Evolutionary conservation across 2,113 vertebrate species (phyloP).

Genomic region (Talpa occidentalis): DNA sequence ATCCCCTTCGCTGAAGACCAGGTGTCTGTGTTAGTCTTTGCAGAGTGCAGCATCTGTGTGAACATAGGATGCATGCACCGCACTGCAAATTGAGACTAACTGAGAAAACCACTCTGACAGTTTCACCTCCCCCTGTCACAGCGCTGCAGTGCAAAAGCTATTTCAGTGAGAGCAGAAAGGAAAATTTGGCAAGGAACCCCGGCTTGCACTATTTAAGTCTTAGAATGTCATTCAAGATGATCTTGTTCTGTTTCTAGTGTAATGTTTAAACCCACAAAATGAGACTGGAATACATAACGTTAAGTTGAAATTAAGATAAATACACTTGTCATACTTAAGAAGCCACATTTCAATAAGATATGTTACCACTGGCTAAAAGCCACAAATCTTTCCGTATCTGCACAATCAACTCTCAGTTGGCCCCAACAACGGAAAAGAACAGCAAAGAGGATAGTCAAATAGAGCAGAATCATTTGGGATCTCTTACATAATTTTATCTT

Average conservation of each 20-base stretch:
- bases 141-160: slow-evolving; percentile 56
- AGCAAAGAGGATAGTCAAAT: slow-evolving; percentile 65
- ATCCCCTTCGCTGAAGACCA: neutral
- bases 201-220: slow-evolving; percentile 73
- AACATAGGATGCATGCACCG: neutral
- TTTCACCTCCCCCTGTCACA: slow-evolving; percentile 51
- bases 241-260: slow-evolving; percentile 72
- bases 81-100: slow-evolving; percentile 2
- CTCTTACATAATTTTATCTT: slow-evolving; percentile 67
- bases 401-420: slow-evolving; percentile 51
- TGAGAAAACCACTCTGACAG: slow-evolving; percentile 35
- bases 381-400: slow-evolving; percentile 51
- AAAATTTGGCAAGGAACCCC: slow-evolving; percentile 68
- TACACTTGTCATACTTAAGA: slow-evolving; percentile 72
- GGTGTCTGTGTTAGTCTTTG: neutral
- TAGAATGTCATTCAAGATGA: slow-evolving; percentile 75
- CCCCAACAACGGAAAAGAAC: slow-evolving; percentile 65
- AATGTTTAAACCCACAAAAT: slow-evolving; percentile 77
- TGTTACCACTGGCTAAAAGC: slow-evolving; percentile 65
- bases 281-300: slow-evolving; percentile 69
- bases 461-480: slow-evolving; percentile 57
- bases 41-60: neutral
- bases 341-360: slow-evolving; percentile 73
- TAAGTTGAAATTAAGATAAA: slow-evolving; percentile 77
- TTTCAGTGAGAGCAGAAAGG: slow-evolving; percentile 53